phyloP scores from a whole-genome alignment of 2,797 vertebrate genomes.

The Intellagama lesueurii region DNA sequence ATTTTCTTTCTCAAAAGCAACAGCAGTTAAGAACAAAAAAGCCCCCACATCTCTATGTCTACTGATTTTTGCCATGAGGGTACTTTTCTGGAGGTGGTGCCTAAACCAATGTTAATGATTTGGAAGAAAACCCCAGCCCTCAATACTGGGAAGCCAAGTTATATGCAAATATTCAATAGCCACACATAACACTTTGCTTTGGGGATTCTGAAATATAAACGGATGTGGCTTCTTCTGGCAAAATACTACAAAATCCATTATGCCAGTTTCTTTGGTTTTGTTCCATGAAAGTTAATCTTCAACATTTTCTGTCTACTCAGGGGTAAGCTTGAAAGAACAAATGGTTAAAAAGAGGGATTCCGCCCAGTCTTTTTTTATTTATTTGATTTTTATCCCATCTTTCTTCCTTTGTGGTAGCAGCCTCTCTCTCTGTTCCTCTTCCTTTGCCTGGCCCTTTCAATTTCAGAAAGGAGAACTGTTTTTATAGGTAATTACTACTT shows the following conservation, averaged over 20 bases:
- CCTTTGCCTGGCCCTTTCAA: not conserved
- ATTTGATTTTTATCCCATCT: too few relatives aligned
- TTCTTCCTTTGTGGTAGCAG: too few relatives aligned
- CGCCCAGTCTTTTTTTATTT: not conserved
- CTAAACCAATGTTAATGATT: not conserved
- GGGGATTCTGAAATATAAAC: not conserved
- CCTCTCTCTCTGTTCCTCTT: not conserved
- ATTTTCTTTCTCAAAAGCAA: not conserved
- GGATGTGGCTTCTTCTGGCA: not conserved
- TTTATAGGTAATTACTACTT: too few relatives aligned
- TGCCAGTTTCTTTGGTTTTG: not conserved
- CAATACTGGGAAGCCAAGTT: not conserved
- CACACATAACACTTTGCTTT: not conserved
- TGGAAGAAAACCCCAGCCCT: not conserved
- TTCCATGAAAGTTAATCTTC: not conserved
- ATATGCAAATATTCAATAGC: not conserved
- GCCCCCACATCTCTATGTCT: not conserved
- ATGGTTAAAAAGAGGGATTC: not conserved
- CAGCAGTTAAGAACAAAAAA: too few relatives aligned
- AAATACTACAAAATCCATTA: not conserved
- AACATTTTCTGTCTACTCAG: not conserved
- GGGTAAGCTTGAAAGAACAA: not conserved
- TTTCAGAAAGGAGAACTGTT: not conserved
- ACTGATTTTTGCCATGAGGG: not conserved
- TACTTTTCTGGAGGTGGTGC: not conserved